Conservation (phyloP, 2,888 invertebrate species). For the Conus canariensis region DNA sequence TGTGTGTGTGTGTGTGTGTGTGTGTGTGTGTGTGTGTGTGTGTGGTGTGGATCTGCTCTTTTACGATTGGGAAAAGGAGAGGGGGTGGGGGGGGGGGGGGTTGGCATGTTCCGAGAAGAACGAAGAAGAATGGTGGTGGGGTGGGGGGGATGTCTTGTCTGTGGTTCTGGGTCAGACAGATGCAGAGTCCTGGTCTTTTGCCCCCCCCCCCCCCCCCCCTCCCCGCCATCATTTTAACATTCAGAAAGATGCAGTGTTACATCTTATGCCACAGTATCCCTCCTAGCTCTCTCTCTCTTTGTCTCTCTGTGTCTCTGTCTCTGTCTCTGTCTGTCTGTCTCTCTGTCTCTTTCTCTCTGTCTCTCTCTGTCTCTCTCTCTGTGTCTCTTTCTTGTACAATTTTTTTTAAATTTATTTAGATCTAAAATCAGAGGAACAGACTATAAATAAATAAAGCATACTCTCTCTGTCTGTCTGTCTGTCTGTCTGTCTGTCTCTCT, state of each 20-base stretch:
- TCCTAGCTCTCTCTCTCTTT: not conserved
- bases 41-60: no score
- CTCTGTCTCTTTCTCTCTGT: not conserved
- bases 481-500: not conserved
- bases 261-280: not conserved
- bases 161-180: not conserved
- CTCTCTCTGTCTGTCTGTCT: not conserved
- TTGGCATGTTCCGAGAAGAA: no score
- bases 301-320: constrained; percentile 5
- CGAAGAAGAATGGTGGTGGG: no score
- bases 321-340: not conserved
- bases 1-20: no score
- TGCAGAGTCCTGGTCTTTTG: not conserved
- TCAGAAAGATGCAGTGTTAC: not conserved
- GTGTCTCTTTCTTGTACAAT: not conserved
- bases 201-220: not conserved
- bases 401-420: no score
- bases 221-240: not conserved
- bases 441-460: not conserved
- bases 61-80: no score
- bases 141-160: not conserved
- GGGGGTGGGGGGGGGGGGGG: no score
- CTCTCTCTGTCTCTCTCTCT: constrained; percentile 5
- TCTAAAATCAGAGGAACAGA: no score
- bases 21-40: not conserved